These are phyloP conservation scores for Ictalurus furcatus DNA, from an alignment of 2,113 vertebrate species.

Conservation along the genomic window DNA sequence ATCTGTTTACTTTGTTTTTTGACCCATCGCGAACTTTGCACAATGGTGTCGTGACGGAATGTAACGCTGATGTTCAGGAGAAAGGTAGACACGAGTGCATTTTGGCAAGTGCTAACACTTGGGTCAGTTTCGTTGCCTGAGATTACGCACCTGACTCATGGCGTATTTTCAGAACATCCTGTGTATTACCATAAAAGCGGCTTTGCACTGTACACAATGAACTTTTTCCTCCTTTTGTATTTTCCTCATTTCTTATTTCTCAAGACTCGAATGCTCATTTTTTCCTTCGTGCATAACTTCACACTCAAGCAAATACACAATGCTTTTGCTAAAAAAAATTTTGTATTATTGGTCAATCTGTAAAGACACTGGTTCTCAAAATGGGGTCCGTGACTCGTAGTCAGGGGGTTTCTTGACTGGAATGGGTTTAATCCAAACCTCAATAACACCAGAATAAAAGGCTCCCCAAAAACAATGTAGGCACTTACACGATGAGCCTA, in stretches of 20 bases:
- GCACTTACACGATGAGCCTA: not conserved
- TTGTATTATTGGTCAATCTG: not conserved
- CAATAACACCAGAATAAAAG: not conserved
- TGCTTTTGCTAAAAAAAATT: not conserved
- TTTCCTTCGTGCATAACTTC: not conserved
- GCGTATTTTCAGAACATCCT: slow-evolving; percentile 20
- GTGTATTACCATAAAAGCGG: slow-evolving; percentile 8
- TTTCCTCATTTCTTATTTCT: not conserved
- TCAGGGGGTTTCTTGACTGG: not conserved
- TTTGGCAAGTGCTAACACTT: not conserved
- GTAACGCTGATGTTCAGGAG: not conserved
- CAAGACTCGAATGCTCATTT: not conserved
- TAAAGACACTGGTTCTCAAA: not conserved
- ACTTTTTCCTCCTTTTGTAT: slow-evolving; percentile 20
- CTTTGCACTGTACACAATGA: slow-evolving; percentile 1
- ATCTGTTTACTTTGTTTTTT: slow-evolving; percentile 8
- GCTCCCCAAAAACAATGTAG: not conserved
- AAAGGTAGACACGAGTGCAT: not conserved
- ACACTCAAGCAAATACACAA: not conserved
- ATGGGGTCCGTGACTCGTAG: not conserved
- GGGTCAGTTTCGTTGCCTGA: not conserved
- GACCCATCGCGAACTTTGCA: not conserved
- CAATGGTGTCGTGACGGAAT: not conserved
- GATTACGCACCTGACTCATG: slow-evolving; percentile 15
- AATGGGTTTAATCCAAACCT: not conserved